Percentiles rank a stretch among this genome's conserved stretches.
phyloP scores from a whole-genome alignment of 2,113 vertebrate species.

The Euleptes europaea region DNA sequence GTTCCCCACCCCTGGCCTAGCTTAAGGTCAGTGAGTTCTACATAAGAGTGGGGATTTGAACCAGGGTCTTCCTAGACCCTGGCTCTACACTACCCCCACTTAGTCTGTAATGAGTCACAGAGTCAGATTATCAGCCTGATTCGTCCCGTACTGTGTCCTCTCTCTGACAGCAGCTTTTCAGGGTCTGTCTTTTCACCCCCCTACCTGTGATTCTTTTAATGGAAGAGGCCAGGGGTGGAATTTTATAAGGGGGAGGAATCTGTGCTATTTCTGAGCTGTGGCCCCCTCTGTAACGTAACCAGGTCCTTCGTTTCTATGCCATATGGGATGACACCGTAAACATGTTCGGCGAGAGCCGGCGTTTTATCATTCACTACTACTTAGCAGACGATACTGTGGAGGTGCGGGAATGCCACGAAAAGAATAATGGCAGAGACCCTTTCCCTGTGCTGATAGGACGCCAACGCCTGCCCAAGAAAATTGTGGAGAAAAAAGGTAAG shows the following conservation, averaged over 20 bases:
- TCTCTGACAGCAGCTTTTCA: background rate
- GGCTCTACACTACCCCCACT: no score
- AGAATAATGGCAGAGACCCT: slow-evolving; percentile 85
- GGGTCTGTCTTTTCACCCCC: background rate
- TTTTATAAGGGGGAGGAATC: background rate
- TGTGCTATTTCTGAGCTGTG: background rate
- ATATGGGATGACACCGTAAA: slow-evolving; percentile 82
- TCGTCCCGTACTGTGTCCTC: background rate
- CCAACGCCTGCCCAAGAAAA: slow-evolving; percentile 82
- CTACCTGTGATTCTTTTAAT: background rate
- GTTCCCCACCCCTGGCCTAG: no score
- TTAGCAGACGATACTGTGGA: slow-evolving; percentile 90
- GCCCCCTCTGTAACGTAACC: background rate
- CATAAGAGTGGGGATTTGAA: no score
- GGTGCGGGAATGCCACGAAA: slow-evolving; percentile 84
- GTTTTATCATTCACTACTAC: slow-evolving; percentile 86
- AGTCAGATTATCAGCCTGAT: background rate
- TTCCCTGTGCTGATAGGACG: slow-evolving; percentile 86
- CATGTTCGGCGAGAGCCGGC: slow-evolving; percentile 75
- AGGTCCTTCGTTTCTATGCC: slow-evolving; percentile 93
- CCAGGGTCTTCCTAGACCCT: no score
- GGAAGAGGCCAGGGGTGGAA: background rate
- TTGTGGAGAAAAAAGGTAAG: slow-evolving; percentile 69
- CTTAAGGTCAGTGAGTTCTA: no score
- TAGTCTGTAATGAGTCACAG: background rate